These are phyloP conservation scores for Bombylius major DNA, from an alignment of 2,888 invertebrate genomes.

Conservation along the genomic window DNA sequence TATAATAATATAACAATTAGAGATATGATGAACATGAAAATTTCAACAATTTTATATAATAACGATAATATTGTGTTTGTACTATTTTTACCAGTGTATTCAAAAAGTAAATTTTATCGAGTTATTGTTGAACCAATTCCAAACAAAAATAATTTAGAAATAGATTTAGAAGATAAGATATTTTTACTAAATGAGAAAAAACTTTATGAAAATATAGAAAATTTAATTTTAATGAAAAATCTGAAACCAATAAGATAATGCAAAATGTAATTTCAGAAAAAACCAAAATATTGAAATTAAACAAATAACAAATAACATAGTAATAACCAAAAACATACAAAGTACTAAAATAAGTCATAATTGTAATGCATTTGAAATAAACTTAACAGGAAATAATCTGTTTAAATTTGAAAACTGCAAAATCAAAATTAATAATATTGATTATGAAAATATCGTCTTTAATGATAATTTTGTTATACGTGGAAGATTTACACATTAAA, in stretches of 20 bases:
- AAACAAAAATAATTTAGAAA: constrained; percentile 6
- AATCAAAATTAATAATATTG: too few relatives aligned
- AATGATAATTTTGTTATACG: too few relatives aligned
- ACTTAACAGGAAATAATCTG: too few relatives aligned
- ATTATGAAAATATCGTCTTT: too few relatives aligned
- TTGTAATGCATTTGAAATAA: too few relatives aligned
- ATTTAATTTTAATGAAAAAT: neutral
- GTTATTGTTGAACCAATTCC: constrained; percentile 4
- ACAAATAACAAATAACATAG: too few relatives aligned
- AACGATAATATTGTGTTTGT: constrained; percentile 10
- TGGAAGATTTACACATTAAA: too few relatives aligned
- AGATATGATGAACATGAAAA: constrained; percentile 9
- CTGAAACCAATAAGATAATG: too few relatives aligned
- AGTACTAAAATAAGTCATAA: too few relatives aligned
- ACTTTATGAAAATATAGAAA: neutral
- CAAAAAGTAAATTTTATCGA: neutral
- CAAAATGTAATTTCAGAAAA: neutral
- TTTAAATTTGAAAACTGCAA: too few relatives aligned
- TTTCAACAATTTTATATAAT: constrained; percentile 5
- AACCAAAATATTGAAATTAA: neutral
- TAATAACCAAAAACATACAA: too few relatives aligned
- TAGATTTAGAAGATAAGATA: neutral
- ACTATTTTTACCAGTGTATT: constrained; percentile 8
- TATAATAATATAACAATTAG: neutral
- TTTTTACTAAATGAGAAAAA: neutral